These are phyloP conservation scores for Protobothrops mucrosquamatus DNA, from an alignment of 2,113 vertebrate species.

Conservation along the genomic window DNA sequence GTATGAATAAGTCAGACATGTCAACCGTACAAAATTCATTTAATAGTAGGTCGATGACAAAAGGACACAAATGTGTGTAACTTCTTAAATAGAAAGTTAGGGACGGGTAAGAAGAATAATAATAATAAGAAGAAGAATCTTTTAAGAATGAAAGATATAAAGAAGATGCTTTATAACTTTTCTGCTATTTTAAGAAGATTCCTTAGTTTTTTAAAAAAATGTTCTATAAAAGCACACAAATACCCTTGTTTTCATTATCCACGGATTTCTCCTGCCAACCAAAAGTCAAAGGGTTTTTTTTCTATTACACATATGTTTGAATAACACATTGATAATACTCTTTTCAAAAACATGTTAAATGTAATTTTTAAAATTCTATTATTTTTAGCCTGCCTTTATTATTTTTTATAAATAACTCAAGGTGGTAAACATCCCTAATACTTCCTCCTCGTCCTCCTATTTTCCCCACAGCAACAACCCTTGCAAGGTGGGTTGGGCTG, in stretches of 20 bases:
- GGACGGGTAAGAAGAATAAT: neutral
- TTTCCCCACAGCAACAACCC: neutral
- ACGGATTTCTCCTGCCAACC: neutral
- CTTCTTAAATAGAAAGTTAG: neutral
- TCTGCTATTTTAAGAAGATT: neutral
- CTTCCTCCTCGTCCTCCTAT: neutral
- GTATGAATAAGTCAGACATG: neutral
- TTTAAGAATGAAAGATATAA: neutral
- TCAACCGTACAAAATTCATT: slow-evolving; percentile 6
- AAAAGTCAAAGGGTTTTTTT: neutral
- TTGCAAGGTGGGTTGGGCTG: neutral
- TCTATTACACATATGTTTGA: neutral
- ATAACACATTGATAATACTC: neutral
- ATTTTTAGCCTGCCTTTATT: neutral
- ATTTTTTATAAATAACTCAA: neutral
- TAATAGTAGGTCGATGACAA: slow-evolving; percentile 9
- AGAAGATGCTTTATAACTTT: neutral
- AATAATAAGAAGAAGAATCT: too few species aligned
- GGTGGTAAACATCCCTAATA: neutral
- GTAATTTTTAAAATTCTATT: neutral
- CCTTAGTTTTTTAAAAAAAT: neutral
- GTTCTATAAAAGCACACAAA: neutral
- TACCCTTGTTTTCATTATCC: neutral
- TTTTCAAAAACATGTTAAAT: neutral
- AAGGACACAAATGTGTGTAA: neutral